Conservation (phyloP, 1,140 invertebrate genomes). For the Medauroidea extradentata region DNA sequence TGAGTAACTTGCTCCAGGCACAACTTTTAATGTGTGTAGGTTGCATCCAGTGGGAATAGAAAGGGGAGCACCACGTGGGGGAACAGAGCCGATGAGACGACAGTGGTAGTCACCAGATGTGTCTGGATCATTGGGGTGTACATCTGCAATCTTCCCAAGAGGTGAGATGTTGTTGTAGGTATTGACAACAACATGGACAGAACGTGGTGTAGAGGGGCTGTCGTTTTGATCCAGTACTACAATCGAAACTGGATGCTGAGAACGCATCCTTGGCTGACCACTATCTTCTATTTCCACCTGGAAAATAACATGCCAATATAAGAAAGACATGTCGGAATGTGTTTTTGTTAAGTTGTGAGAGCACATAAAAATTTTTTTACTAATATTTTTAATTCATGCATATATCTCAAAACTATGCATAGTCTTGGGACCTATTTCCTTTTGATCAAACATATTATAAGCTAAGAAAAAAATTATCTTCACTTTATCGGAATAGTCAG, state of each 20-base stretch:
- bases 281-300: slow-evolving; percentile 84
- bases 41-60: slow-evolving; percentile 72
- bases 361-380: too few species aligned
- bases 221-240: slow-evolving; percentile 87
- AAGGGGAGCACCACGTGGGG: slow-evolving; percentile 56
- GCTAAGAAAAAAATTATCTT: too few species aligned
- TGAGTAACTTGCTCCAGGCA: slow-evolving; percentile 59
- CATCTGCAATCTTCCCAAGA: slow-evolving; percentile 78
- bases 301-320: too few species aligned
- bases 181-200: slow-evolving; percentile 75
- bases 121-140: slow-evolving; percentile 88
- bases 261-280: slow-evolving; percentile 75
- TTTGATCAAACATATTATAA: too few species aligned
- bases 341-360: too few species aligned
- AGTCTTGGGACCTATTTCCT: too few species aligned
- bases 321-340: too few species aligned
- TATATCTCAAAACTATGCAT: too few species aligned
- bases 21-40: slow-evolving; percentile 61
- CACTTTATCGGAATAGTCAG: too few species aligned
- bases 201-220: slow-evolving; percentile 78
- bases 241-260: slow-evolving; percentile 70
- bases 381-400: too few species aligned
- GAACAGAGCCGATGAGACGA: slow-evolving; percentile 58
- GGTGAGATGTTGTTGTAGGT: slow-evolving; percentile 68
- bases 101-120: slow-evolving; percentile 83